A percentile compares a stretch with the other conserved stretches of the same genome.
Evolutionary conservation across 2,888 invertebrate species (phyloP).

Genomic region (Aethes cnicana): DNA sequence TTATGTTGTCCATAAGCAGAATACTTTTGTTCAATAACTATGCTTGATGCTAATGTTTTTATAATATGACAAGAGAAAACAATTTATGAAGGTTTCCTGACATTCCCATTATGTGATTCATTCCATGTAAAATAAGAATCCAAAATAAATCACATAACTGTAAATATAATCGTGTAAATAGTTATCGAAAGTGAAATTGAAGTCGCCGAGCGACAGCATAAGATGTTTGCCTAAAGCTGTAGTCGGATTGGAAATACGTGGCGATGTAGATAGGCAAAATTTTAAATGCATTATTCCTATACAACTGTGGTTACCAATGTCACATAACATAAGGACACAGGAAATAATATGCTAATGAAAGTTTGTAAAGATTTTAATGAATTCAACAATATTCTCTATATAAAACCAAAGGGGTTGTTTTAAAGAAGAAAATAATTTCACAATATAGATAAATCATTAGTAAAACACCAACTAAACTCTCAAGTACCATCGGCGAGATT

Average conservation of each 20-base stretch:
- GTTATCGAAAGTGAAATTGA: conserved; percentile 53
- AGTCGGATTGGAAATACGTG: conserved; percentile 45
- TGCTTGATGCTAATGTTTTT: conserved; percentile 68
- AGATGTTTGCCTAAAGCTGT: conserved; percentile 48
- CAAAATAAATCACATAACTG: conserved; percentile 70
- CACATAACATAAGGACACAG: conserved; percentile 45
- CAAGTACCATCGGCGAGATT: no score
- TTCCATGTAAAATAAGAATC: conserved; percentile 71
- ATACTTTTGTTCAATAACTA: conserved; percentile 58
- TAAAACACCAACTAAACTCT: no score
- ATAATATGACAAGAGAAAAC: conserved; percentile 41
- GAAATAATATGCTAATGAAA: conserved; percentile 40
- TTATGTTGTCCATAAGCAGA: conserved; percentile 63
- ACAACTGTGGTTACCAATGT: conserved; percentile 61
- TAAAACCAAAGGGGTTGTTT: no score
- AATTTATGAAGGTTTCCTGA: conserved; percentile 58
- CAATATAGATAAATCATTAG: no score
- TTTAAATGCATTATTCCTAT: conserved; percentile 13
- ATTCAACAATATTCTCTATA: no score
- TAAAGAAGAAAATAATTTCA: no score
- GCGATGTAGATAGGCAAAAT: conserved; percentile 51
- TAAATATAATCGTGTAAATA: conserved; percentile 78
- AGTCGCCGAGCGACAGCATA: conserved; percentile 72
- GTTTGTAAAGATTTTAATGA: no score
- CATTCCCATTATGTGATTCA: conserved; percentile 78